Percentiles rank a stretch among this genome's conserved stretches.
phyloP scores from a whole-genome alignment of 2,888 invertebrate species.

The Netelia inedita region DNA sequence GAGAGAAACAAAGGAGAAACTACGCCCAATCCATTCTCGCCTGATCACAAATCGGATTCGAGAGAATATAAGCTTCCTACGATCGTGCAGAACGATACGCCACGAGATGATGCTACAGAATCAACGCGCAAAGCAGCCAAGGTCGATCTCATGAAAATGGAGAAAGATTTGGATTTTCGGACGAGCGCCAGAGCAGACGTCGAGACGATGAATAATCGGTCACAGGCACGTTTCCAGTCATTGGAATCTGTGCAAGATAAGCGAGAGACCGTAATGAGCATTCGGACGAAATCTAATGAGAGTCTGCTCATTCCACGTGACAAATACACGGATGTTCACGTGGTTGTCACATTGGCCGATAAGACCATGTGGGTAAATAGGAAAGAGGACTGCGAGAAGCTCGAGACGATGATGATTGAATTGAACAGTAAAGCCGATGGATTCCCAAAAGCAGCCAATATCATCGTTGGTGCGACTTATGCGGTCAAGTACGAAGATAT shows the following conservation, averaged over 20 bases:
- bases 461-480: conserved; percentile 72
- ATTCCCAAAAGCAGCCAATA: conserved; percentile 34
- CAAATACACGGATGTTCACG: conserved; percentile 73
- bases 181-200: background rate
- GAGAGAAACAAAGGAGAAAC: background rate
- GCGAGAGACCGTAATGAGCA: conserved; percentile 4
- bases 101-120: background rate
- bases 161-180: conserved; percentile 35
- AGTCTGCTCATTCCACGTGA: conserved; percentile 67
- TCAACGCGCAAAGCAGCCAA: background rate
- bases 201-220: background rate
- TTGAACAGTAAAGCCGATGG: conserved; percentile 61
- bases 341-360: conserved; percentile 28
- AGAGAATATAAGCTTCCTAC: background rate
- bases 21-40: background rate
- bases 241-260: background rate
- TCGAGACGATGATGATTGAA: conserved; percentile 68
- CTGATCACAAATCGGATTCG: background rate
- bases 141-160: conserved; percentile 32
- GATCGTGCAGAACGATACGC: background rate
- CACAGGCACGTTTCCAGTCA: no score
- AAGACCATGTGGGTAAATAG: conserved; percentile 75
- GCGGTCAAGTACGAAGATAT: conserved; percentile 66
- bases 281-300: background rate
- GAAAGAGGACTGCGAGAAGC: conserved; percentile 48